phyloP scores from a whole-genome alignment of 2,797 vertebrate genomes.

The Psittacula echo region DNA sequence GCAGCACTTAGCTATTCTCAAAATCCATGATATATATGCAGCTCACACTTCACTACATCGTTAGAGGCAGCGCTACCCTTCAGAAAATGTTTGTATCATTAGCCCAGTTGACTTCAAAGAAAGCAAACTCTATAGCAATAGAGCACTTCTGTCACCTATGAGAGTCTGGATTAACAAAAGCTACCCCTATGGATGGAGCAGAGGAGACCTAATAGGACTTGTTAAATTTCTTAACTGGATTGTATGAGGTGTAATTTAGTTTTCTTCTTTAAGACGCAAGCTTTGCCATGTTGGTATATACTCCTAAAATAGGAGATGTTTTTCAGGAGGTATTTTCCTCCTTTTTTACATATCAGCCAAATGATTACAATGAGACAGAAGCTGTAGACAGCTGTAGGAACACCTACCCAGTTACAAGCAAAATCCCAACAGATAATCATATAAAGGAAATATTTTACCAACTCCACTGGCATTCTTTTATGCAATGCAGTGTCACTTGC shows the following conservation, averaged over 20 bases:
- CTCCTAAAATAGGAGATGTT: not conserved
- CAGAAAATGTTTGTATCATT: not conserved
- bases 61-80: not conserved
- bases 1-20: not conserved
- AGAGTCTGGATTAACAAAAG: not conserved
- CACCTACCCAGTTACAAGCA: not conserved
- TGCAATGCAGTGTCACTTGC: not conserved
- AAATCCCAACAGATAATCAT: not conserved
- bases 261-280: not conserved
- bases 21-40: not conserved
- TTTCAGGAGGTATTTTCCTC: not conserved
- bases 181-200: not conserved
- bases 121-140: not conserved
- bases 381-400: not conserved
- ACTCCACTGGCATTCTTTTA: not conserved
- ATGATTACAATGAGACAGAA: not conserved
- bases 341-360: not conserved
- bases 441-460: not conserved
- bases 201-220: not conserved
- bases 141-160: not conserved
- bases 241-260: not conserved
- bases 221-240: not conserved
- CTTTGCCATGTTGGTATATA: not conserved
- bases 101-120: not conserved
- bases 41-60: not conserved